Evolutionary conservation across 2,888 invertebrate genomes (phyloP).

Genomic region (Epirrita christyi): DNA sequence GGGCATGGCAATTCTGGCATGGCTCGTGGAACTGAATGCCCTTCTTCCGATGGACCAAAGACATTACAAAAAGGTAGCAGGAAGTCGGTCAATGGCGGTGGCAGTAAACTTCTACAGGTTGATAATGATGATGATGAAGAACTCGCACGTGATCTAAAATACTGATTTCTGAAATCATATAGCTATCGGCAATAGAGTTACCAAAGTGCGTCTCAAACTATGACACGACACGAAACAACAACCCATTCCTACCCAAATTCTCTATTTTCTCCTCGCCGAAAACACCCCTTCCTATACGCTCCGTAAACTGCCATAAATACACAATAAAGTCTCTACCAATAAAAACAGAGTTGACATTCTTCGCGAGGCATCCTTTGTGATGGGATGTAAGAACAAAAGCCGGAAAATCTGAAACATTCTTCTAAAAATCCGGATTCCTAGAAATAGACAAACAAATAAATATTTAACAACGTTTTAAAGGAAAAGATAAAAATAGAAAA

Average conservation of each 20-base stretch:
- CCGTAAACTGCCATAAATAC: conserved; percentile 28
- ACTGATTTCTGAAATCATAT: not conserved
- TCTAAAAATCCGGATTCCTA: no score
- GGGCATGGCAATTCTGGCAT: no score
- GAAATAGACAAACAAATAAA: no score
- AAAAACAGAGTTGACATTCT: conserved; percentile 52
- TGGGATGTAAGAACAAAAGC: conserved; percentile 14
- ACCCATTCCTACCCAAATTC: conserved; percentile 16
- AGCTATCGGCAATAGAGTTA: not conserved
- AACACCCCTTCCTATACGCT: conserved; percentile 7
- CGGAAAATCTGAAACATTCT: not conserved
- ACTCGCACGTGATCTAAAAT: not conserved
- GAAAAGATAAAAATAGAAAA: no score
- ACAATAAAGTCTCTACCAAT: conserved; percentile 36
- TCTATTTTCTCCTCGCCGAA: conserved; percentile 17
- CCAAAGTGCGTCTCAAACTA: conserved; percentile 5
- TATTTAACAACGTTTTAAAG: no score
- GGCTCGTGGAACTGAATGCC: no score
- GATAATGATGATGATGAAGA: no score
- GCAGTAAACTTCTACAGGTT: no score
- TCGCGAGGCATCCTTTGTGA: conserved; percentile 49
- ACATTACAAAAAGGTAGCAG: no score
- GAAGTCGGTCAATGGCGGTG: no score
- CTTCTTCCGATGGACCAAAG: no score
- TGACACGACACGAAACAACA: conserved; percentile 13